Evolutionary conservation across 2,797 vertebrate species (phyloP), one percentile per base, ranked within the genome.

Genomic region (Sebastes cheni): DNA sequence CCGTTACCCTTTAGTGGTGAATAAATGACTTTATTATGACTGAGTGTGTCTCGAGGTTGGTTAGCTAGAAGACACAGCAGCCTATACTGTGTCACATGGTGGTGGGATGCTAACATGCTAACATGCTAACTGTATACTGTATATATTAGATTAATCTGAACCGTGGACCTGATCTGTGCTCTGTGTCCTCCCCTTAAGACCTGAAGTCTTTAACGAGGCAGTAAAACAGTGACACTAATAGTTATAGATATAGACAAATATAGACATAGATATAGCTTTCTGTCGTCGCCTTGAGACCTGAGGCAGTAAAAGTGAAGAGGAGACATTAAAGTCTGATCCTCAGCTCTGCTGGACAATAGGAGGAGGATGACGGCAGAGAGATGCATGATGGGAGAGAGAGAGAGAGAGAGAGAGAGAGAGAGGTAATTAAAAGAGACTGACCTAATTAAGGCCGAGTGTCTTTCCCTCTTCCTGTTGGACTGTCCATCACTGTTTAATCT

Each of bases 401-500:
- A 42, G 73, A 79, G 73, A 39, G 32, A 34, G 32, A 79, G 73
- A 39, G 36, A 79, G 73, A 39, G 32, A 34, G 32, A 79, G 73
- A 39, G 39, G 58, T 92, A 88, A 91, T 92, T 91, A 91, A 85
- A 84, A 84, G 75, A 80, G 83, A 89, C 80, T 85, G 84, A 88
- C 75, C 86, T 88, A 80, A 91, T 90, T 92, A 86, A 83, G 61
- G 58, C 27, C 23, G 66, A 86, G 76, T 77, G 32, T 61, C 59
- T 72, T 22, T 72, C 56, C 36, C 29, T 29, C 61, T 80, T 16
- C 58, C 73, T 62, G 72, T 36, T 14, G 8, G 30, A 54, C 70
- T 55, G 77, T 54, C 66, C 65, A 34, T 74, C 76, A 42, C 66
- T 29, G 50, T 65, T 34, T 75, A 56, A 73, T 54, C 39, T 18